Evolutionary conservation across 1,140 invertebrate genomes (phyloP), one percentile per base, ranked within the genome.

Genomic region (Drosophila rufa): DNA sequence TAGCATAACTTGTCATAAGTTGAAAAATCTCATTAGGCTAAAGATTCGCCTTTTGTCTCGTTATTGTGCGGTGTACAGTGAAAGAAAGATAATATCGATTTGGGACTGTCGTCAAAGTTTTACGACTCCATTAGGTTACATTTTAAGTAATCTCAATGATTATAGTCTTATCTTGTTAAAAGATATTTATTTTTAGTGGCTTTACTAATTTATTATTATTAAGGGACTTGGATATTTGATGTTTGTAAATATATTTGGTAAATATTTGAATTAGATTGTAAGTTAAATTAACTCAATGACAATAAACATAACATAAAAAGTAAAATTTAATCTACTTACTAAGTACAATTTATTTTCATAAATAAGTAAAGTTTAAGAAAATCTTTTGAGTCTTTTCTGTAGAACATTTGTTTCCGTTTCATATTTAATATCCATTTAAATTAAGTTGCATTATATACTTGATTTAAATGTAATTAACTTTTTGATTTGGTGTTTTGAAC

Each of bases 1-100:
- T 90, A 91, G 85, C 85, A 90, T 90, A 90, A 90, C 85, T 90
- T 90, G 85, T 90, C 85, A 90, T 90, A 90, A 90, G 86, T 90
- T 90, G 82, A 90, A 90, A 90, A 90, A 90, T 90, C 85, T 85
- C 85, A 90, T 90, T 90, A 90, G 85, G 86, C 85, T 64, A 79
- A 80, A 83, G 65, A 73, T 77, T 76, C 75, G 65, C 42, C 67
- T 70, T 30, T 75, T 79, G 50, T 66, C 55, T 66, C 25, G 59
- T 47, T 50, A 53, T 66, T 45, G 56, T 38, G 36, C 22, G 30
- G 40, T 38, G 38, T 42, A 67, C 62, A 67, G 61, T 46, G 47
- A 67, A 43, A 53, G 8, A 42, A 70, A 65, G n/a, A 27, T 62
- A 27, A 25, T 5, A 40, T 40, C 0, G 1, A 11, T 9, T 38